A percentile compares a stretch with the other conserved stretches of the same genome.
phyloP scores from a whole-genome alignment of 2,113 vertebrate genomes.

The Poeciliopsis retropinna region DNA sequence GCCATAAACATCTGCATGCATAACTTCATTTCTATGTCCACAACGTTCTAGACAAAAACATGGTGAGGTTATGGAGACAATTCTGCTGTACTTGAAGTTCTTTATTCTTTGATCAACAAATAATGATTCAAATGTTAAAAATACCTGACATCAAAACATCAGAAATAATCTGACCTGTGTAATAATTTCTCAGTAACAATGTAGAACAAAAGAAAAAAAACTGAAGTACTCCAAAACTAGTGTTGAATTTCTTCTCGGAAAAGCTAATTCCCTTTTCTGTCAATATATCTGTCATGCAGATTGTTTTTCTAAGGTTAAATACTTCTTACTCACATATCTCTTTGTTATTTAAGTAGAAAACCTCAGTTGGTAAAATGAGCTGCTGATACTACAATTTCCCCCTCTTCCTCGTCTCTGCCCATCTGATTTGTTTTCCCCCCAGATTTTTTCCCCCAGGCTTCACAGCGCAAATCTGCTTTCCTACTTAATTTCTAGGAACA shows the following conservation, averaged over 20 bases:
- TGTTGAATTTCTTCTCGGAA: not conserved
- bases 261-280: not conserved
- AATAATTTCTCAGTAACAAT: not conserved
- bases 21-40: not conserved
- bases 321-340: constrained; percentile 20
- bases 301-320: not conserved
- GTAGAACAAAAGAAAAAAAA: not conserved
- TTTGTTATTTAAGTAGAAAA: constrained; percentile 39
- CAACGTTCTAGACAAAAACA: not conserved
- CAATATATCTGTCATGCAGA: not conserved
- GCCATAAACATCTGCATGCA: not conserved
- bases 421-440: not conserved
- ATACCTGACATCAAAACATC: not conserved
- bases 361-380: constrained; percentile 17
- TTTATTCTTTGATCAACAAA: not conserved
- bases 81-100: not conserved
- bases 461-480: not conserved
- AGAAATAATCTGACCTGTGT: not conserved
- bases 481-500: not conserved
- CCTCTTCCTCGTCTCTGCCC: not conserved
- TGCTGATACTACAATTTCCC: not conserved
- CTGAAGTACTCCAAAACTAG: not conserved
- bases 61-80: not conserved
- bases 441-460: not conserved
- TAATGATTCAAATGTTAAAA: too few species aligned